These are phyloP conservation scores for Gymnogyps californianus DNA, from an alignment of 2,113 vertebrate genomes.

Conservation along the genomic window DNA sequence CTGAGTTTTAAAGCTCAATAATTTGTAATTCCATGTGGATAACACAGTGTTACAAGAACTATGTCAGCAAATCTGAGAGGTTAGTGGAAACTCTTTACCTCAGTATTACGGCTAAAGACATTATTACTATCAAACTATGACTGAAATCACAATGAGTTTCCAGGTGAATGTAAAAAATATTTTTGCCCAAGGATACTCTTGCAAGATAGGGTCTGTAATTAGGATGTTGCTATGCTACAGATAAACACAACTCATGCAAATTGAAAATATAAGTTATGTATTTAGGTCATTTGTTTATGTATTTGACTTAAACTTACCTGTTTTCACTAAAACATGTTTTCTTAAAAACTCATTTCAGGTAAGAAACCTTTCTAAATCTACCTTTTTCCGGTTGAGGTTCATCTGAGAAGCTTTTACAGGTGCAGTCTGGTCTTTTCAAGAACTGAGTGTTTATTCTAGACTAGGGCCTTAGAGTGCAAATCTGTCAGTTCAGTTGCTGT, in stretches of 20 bases:
- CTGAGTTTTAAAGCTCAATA: background rate
- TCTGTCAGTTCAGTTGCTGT: background rate
- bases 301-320: background rate
- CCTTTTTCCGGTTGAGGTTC: background rate
- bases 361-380: background rate
- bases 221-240: background rate
- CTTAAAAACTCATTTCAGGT: background rate
- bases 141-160: background rate
- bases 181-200: background rate
- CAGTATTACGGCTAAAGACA: background rate
- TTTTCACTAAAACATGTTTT: background rate
- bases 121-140: background rate
- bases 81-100: background rate
- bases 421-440: background rate
- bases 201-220: slow-evolving; percentile 8
- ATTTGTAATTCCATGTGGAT: background rate
- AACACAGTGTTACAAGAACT: background rate
- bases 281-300: background rate
- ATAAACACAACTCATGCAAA: background rate
- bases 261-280: background rate
- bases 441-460: background rate
- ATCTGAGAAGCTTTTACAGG: background rate
- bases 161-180: background rate
- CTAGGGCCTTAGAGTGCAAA: background rate
- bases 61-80: background rate